phyloP scores from a whole-genome alignment of 1,140 invertebrate genomes.

The Drosophila asahinai region DNA sequence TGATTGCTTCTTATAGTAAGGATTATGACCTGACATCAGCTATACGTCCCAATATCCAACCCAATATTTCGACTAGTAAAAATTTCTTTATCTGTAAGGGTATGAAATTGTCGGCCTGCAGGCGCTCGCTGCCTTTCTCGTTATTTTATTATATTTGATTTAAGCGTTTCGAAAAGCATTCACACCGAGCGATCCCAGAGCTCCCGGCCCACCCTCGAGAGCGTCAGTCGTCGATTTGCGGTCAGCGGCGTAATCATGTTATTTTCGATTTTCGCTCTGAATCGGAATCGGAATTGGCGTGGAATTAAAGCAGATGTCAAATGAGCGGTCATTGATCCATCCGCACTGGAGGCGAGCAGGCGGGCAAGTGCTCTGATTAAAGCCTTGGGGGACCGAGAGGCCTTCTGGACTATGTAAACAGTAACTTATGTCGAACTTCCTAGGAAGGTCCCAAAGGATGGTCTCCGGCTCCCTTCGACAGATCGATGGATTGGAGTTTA shows the following conservation, averaged over 20 bases:
- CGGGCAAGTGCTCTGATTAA: conserved; percentile 66
- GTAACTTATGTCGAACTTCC: conserved; percentile 52
- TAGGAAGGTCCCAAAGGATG: conserved; percentile 51
- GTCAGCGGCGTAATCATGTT: conserved; percentile 42
- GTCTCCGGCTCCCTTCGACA: conserved; percentile 6
- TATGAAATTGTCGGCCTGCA: not conserved
- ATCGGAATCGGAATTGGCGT: conserved; percentile 47
- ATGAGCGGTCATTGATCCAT: conserved; percentile 67
- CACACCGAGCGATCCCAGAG: conserved; percentile 1
- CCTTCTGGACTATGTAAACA: conserved; percentile 58
- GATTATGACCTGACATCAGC: too few relatives aligned
- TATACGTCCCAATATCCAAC: too few relatives aligned
- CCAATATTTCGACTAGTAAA: too few relatives aligned
- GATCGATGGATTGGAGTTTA: conserved; percentile 32
- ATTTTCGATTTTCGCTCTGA: conserved; percentile 57
- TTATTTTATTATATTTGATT: conserved; percentile 76
- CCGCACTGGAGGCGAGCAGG: not conserved
- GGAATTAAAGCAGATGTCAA: conserved; percentile 74
- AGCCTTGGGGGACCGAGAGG: conserved; percentile 39
- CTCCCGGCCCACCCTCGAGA: conserved; percentile 7
- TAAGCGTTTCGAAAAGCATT: conserved; percentile 44
- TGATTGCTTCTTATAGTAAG: too few relatives aligned
- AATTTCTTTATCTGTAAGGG: not conserved
- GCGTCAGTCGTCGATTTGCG: conserved; percentile 49
- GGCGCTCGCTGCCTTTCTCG: not conserved